phyloP scores from a whole-genome alignment of 1,140 invertebrate species.

The Trichogramma pretiosum region DNA sequence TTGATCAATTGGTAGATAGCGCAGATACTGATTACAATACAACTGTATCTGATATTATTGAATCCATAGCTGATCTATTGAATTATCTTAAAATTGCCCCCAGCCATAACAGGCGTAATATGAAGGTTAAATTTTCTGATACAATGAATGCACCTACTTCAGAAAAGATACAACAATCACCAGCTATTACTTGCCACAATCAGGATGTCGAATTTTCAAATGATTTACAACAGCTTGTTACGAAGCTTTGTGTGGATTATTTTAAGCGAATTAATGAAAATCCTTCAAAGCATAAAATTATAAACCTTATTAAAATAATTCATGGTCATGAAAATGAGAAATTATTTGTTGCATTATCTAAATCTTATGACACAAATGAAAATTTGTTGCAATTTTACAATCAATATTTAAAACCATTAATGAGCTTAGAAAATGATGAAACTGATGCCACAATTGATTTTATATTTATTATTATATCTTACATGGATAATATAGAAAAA shows the following conservation, averaged over 20 bases:
- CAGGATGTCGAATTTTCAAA: conserved; percentile 23
- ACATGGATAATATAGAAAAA: conserved; percentile 43
- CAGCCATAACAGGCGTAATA: conserved; percentile 23
- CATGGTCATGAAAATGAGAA: conserved; percentile 39
- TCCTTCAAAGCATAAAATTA: conserved; percentile 31
- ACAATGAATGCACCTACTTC: conserved; percentile 10
- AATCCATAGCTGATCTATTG: conserved; percentile 15
- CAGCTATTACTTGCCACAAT: conserved; percentile 2
- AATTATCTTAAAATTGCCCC: conserved; percentile 24
- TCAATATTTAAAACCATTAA: conserved; percentile 42
- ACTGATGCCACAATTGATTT: conserved; percentile 48
- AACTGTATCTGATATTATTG: conserved; percentile 8
- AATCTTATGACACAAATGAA: conserved; percentile 25
- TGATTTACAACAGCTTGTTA: conserved; percentile 45
- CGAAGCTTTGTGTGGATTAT: conserved; percentile 45
- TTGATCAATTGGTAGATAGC: conserved; percentile 23
- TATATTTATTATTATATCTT: conserved; percentile 50
- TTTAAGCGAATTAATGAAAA: conserved; percentile 40
- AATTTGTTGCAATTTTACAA: conserved; percentile 44
- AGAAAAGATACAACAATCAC: neutral
- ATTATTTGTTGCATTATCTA: conserved; percentile 38
- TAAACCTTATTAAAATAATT: conserved; percentile 39
- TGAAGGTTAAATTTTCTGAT: conserved; percentile 37
- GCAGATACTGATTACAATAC: conserved; percentile 14
- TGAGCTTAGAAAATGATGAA: conserved; percentile 37